These are phyloP conservation scores for Semaprochilodus insignis DNA, from an alignment of 2,797 vertebrate species.

Conservation along the genomic window DNA sequence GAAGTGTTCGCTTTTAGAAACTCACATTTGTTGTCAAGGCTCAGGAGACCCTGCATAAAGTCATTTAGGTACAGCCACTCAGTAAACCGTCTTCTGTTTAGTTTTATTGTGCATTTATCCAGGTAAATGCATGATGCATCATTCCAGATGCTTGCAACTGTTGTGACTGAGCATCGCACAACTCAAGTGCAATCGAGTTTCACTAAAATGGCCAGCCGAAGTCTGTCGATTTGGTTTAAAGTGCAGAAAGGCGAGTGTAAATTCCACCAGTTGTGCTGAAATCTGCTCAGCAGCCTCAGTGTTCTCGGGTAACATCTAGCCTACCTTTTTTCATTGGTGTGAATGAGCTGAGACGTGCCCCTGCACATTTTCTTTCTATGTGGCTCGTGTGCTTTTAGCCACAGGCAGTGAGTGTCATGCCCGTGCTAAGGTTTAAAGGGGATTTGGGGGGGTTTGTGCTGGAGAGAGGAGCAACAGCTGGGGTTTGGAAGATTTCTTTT, in stretches of 20 bases:
- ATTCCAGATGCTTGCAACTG: too few species aligned
- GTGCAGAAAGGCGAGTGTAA: background rate
- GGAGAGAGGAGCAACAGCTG: slow-evolving; percentile 72
- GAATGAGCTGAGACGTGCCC: background rate
- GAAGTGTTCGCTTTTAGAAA: too few species aligned
- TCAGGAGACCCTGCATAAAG: too few species aligned
- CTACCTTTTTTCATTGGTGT: slow-evolving; percentile 1
- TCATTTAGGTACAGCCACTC: too few species aligned
- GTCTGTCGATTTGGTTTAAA: background rate
- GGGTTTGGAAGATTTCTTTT: slow-evolving; percentile 54
- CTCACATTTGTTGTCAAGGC: too few species aligned
- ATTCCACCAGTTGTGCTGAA: background rate
- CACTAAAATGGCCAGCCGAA: too few species aligned
- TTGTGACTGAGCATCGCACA: too few species aligned
- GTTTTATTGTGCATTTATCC: too few species aligned
- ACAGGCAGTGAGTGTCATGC: slow-evolving; percentile 28
- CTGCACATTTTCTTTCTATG: slow-evolving; percentile 13
- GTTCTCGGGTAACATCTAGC: background rate
- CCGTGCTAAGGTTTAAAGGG: background rate
- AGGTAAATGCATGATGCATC: too few species aligned
- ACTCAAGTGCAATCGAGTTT: too few species aligned
- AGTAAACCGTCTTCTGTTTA: too few species aligned
- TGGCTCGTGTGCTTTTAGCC: slow-evolving; percentile 19
- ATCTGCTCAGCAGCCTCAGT: background rate
- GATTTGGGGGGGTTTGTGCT: slow-evolving; percentile 26